Conservation (phyloP, 2,888 invertebrate species). For the Brachynemurus nebulosus region DNA sequence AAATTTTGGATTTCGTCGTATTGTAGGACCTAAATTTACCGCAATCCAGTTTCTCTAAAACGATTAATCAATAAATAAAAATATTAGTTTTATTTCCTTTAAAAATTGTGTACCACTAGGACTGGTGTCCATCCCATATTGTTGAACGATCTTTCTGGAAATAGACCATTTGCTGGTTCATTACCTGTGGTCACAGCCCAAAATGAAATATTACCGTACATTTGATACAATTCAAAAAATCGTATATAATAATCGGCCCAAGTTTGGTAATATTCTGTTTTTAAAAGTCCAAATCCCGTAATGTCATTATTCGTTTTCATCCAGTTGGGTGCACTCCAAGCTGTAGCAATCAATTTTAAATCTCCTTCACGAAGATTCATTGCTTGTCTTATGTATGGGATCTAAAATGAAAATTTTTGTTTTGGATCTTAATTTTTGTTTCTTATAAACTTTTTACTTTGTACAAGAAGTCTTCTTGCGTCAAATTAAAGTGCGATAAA, state of each 20-base stretch:
- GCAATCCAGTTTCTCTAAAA: constrained; percentile 52
- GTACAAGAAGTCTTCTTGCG: constrained; percentile 49
- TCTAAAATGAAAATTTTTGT: constrained; percentile 17
- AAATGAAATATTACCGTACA: constrained; percentile 49
- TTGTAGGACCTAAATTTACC: constrained; percentile 58
- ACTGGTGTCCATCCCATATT: constrained; percentile 60
- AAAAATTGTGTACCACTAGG: constrained; percentile 21
- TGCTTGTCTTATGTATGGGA: constrained; percentile 24
- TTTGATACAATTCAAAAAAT: constrained; percentile 63
- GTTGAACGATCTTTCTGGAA: constrained; percentile 47
- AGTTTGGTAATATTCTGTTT: constrained; percentile 46
- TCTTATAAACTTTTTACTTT: constrained; percentile 37
- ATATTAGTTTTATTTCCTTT: too few relatives aligned
- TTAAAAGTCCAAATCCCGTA: constrained; percentile 28
- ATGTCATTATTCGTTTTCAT: constrained; percentile 34
- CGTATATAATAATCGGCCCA: constrained; percentile 73
- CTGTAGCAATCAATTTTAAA: constrained; percentile 35
- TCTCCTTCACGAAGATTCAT: constrained; percentile 19
- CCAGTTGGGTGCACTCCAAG: constrained; percentile 38
- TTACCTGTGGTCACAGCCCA: constrained; percentile 80
- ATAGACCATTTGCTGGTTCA: constrained; percentile 59
- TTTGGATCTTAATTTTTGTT: not conserved
- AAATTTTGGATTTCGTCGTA: constrained; percentile 41
- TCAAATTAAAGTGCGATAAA: constrained; percentile 49
- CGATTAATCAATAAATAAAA: constrained; percentile 3